Evolutionary conservation across 1,140 invertebrate genomes (phyloP).

Genomic region (Pseudomyrmex dendroicus): DNA sequence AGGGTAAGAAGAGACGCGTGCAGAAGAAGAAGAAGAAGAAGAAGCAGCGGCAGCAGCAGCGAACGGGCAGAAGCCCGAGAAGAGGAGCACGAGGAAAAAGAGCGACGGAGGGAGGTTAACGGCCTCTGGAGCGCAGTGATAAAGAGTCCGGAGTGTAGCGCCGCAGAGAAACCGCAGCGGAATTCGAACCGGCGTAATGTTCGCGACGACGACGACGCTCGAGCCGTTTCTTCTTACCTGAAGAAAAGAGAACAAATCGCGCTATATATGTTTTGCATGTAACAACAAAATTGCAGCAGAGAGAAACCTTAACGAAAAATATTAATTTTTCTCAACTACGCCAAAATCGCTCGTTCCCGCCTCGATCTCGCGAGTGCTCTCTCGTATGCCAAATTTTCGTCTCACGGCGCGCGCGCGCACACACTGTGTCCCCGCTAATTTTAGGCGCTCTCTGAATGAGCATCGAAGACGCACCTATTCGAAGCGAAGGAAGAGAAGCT

Average conservation of each 20-base stretch:
- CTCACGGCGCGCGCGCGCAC: no score
- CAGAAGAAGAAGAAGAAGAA: constrained; percentile 34
- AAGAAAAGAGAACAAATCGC: constrained; percentile 1
- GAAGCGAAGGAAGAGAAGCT: not conserved
- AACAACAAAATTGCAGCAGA: not conserved
- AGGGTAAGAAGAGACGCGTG: constrained; percentile 39
- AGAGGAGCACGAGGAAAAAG: constrained; percentile 66
- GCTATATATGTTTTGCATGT: not conserved
- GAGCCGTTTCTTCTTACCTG: no score
- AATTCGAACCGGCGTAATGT: constrained; percentile 58
- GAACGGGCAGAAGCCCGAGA: constrained; percentile 26
- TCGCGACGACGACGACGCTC: no score
- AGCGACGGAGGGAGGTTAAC: constrained; percentile 65
- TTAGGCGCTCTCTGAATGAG: constrained; percentile 78
- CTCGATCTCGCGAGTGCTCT: no score
- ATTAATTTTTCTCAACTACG: no score
- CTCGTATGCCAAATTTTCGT: no score
- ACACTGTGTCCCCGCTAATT: constrained; percentile 72
- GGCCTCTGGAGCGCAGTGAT: constrained; percentile 70
- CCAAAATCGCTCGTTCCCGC: no score
- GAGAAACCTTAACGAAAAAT: not conserved
- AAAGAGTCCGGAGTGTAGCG: constrained; percentile 63
- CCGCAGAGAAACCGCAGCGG: constrained; percentile 67
- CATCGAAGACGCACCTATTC: constrained; percentile 64
- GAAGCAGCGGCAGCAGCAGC: not conserved